Percentiles rank a stretch among this genome's conserved stretches.
phyloP scores from a whole-genome alignment of 2,113 vertebrate genomes.

The Atrichornis clamosus region DNA sequence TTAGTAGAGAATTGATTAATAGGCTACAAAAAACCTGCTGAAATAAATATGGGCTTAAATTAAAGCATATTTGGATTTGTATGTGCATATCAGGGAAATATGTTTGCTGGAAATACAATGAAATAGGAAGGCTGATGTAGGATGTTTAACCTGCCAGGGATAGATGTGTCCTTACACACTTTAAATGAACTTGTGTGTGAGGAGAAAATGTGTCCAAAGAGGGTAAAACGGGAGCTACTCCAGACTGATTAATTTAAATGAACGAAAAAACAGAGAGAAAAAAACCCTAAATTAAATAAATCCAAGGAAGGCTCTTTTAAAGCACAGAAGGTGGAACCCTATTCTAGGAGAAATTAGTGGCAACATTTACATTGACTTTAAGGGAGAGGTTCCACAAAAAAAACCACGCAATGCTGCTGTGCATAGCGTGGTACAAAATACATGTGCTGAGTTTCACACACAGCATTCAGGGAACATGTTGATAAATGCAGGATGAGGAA shows the following conservation, averaged over 20 bases:
- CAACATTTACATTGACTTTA: background rate
- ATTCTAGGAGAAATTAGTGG: background rate
- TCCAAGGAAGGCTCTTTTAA: background rate
- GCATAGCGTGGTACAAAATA: fast-evolving
- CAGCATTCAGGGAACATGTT: background rate
- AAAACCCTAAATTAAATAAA: background rate
- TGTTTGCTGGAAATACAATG: background rate
- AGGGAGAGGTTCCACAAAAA: background rate
- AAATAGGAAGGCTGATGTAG: background rate
- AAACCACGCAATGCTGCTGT: background rate
- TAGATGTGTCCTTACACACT: background rate
- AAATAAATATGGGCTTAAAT: background rate
- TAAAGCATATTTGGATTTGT: background rate
- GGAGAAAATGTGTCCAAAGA: background rate
- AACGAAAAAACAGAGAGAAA: background rate
- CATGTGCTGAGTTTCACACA: conserved; percentile 7
- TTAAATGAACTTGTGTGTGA: background rate
- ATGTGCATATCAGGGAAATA: fast-evolving
- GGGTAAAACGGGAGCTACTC: background rate
- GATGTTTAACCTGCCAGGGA: background rate
- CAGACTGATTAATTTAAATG: background rate
- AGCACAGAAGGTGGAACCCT: background rate
- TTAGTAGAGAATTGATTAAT: background rate
- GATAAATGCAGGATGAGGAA: background rate
- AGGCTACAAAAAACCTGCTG: background rate